Evolutionary conservation across 2,888 invertebrate genomes (phyloP).

Genomic region (Platyscelio sp.): DNA sequence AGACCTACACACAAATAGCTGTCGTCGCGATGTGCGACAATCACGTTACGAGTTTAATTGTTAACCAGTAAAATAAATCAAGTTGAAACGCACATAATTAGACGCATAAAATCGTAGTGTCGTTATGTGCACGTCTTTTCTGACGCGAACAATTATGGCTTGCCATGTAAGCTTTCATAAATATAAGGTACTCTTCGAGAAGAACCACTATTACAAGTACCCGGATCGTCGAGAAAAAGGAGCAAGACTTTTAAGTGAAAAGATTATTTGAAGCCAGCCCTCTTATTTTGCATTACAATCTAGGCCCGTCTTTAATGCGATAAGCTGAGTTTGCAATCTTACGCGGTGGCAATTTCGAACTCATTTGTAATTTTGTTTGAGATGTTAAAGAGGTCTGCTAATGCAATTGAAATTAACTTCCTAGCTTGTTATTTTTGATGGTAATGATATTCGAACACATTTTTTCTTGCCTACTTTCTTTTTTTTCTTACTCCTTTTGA

Average conservation of each 20-base stretch:
- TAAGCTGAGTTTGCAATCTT: constrained; percentile 53
- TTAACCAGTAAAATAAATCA: constrained; percentile 30
- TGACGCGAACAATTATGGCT: constrained; percentile 64
- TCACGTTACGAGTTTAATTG: constrained; percentile 48
- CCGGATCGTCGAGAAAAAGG: constrained; percentile 58
- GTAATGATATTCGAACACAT: background rate
- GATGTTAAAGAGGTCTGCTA: constrained; percentile 48
- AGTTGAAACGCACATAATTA: constrained; percentile 49
- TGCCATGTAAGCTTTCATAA: constrained; percentile 67
- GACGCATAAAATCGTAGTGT: constrained; percentile 54
- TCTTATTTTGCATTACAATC: constrained; percentile 55
- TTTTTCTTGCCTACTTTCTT: background rate
- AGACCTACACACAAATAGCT: too few species aligned
- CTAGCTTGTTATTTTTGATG: constrained; percentile 22
- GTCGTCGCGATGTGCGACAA: constrained; percentile 40
- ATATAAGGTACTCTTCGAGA: constrained; percentile 55
- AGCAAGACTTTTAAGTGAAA: constrained; percentile 65
- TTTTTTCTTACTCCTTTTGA: too few species aligned
- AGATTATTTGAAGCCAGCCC: constrained; percentile 62
- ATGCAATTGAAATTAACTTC: constrained; percentile 55
- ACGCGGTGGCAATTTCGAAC: constrained; percentile 39
- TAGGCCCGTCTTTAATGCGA: constrained; percentile 51
- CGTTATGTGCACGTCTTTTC: constrained; percentile 58
- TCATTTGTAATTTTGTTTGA: constrained; percentile 63
- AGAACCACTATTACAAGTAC: constrained; percentile 60